Base-by-base conservation (phyloP, 2,113 vertebrate genomes). In the Actinemys pallida region DNA sequence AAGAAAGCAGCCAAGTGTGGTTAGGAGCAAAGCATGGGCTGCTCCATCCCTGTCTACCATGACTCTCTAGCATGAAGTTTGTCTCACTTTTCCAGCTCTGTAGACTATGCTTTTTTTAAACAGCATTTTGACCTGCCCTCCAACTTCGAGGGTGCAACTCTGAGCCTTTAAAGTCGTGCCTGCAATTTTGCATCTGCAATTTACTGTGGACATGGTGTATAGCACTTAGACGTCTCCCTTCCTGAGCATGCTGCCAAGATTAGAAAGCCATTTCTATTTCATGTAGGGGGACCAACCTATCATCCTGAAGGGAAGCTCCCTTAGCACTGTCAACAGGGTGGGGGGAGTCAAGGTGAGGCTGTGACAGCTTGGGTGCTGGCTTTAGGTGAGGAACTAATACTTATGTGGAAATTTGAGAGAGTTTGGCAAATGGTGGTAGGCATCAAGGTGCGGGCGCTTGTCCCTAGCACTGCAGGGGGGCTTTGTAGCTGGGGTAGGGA, bases 81-180 rank as follows among this genome's bases (percentile, higher is more conserved):
- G 0, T 13, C n/a, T 10, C 2, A 27, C 9, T 72, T 20, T 9
- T 16, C 29, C 0, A 1, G 14, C 17, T 17, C 11, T 3, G 0
- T 56, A 8, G 13, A 42, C 57, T 2, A 7, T 13, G 1, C 0
- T 6, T 29, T 27, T 25, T 47, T 1, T 39, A 62, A 20, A 31
- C 20, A 1, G 29, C 24, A 12, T 1, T 0, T 0, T 3, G 3
- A 2, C 2, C 10, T 50, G 35, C 50, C 42, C 72, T 76, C 25
- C 42, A 78, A 13, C 4, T 42, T 2, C 0, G 1, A 2, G 0
- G 2, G 2, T 0, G 5, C 57, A 81, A 35, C 35, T 42, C 25
- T 35, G 31, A 81, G 79, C 49, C 49, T 53, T 29, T 31, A n/a
- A 52, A 35, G 49, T 35, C 1, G 9, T 52, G 16, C 8, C 79